Conservation (phyloP, 2,797 vertebrate species). For the Tragopan temminckii region DNA sequence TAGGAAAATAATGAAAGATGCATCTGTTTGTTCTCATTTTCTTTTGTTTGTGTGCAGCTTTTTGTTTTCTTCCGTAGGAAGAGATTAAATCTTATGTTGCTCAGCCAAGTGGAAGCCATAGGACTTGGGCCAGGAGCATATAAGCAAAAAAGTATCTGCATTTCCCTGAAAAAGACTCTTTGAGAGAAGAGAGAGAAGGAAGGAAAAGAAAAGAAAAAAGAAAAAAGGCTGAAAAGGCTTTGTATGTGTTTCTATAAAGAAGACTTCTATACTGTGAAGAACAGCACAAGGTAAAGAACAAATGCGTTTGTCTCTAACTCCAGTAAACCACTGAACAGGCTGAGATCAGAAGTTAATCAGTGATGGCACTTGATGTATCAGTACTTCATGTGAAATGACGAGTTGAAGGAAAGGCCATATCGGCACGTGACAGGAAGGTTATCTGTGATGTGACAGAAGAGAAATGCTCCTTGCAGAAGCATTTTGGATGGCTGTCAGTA, state of each 20-base stretch:
- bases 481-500: not conserved
- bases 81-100: not conserved
- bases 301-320: not conserved
- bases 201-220: too few species aligned
- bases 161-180: not conserved
- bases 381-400: constrained; percentile 18
- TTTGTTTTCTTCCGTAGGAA: not conserved
- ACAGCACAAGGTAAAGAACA: not conserved
- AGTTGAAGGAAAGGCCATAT: constrained; percentile 24
- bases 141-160: not conserved
- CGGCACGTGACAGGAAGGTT: not conserved
- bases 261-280: not conserved
- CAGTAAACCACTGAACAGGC: constrained; percentile 29
- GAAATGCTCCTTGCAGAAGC: not conserved
- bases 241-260: not conserved
- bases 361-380: constrained; percentile 33
- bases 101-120: not conserved
- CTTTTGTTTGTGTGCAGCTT: not conserved
- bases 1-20: not conserved
- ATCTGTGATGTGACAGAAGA: constrained; percentile 1
- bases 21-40: not conserved
- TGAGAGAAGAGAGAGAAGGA: too few species aligned
- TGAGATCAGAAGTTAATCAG: constrained; percentile 39
- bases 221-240: not conserved
- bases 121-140: not conserved